Evolutionary conservation across 2,113 vertebrate genomes (phyloP).

Genomic region (Sinocyclocheilus anophthalmus): DNA sequence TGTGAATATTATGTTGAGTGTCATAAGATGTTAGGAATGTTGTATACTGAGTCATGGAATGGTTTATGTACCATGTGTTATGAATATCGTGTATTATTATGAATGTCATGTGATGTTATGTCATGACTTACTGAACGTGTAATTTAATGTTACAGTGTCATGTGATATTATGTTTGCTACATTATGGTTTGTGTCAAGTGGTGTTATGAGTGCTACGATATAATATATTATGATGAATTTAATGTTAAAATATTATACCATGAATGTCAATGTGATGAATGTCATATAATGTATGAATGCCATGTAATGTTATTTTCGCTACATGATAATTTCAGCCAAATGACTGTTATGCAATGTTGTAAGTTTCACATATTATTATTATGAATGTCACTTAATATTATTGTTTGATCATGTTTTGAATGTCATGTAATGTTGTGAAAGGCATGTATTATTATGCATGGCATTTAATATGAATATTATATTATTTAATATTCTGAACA

Average conservation of each 20-base stretch:
- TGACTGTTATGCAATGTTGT: background rate
- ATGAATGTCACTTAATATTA: background rate
- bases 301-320: background rate
- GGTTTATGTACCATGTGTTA: background rate
- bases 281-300: background rate
- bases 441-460: background rate
- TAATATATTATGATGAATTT: too few relatives aligned
- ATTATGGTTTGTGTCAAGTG: too few relatives aligned
- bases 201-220: too few relatives aligned
- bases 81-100: background rate
- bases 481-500: too few relatives aligned
- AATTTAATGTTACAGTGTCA: background rate
- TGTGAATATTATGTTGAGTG: background rate
- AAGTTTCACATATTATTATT: background rate
- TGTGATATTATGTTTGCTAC: background rate
- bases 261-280: background rate
- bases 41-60: background rate
- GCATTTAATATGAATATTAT: background rate
- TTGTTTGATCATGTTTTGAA: background rate
- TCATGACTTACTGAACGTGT: background rate
- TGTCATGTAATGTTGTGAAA: background rate
- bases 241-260: background rate
- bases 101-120: background rate
- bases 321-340: too few relatives aligned
- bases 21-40: background rate